Conservation (phyloP, 2,113 vertebrate genomes). For the Aleadryas rufinucha region DNA sequence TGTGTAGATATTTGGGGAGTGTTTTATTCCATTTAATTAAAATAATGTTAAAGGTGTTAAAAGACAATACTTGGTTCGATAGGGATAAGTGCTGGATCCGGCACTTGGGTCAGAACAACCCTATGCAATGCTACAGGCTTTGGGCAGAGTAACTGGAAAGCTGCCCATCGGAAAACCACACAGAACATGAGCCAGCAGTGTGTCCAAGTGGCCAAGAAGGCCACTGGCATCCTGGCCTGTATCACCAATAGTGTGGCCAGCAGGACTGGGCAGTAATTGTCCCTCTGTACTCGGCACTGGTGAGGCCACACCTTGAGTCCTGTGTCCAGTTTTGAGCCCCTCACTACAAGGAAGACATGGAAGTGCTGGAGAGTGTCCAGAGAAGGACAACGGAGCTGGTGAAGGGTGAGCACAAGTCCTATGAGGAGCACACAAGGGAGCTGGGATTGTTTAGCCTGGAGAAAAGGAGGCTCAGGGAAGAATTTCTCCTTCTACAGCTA, state of each 20-base stretch:
- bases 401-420: not conserved
- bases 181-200: not conserved
- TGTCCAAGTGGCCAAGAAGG: not conserved
- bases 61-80: not conserved
- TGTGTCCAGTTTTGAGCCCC: not conserved
- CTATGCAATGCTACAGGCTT: not conserved
- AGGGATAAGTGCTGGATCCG: not conserved
- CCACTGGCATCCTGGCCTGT: not conserved
- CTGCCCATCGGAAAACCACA: not conserved
- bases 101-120: not conserved
- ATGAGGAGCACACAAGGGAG: not conserved
- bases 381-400: not conserved
- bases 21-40: not conserved
- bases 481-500: not conserved
- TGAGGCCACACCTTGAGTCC: not conserved
- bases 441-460: not conserved
- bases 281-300: not conserved
- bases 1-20: not conserved
- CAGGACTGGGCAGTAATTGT: not conserved
- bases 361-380: not conserved
- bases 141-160: not conserved
- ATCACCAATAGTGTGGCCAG: not conserved
- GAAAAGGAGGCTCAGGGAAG: fast-evolving
- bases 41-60: not conserved
- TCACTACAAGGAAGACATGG: too few species aligned